A percentile compares a stretch with the other conserved stretches of the same genome.
Conservation (phyloP, 1,140 invertebrate genomes). For the Nephotettix cincticeps region DNA sequence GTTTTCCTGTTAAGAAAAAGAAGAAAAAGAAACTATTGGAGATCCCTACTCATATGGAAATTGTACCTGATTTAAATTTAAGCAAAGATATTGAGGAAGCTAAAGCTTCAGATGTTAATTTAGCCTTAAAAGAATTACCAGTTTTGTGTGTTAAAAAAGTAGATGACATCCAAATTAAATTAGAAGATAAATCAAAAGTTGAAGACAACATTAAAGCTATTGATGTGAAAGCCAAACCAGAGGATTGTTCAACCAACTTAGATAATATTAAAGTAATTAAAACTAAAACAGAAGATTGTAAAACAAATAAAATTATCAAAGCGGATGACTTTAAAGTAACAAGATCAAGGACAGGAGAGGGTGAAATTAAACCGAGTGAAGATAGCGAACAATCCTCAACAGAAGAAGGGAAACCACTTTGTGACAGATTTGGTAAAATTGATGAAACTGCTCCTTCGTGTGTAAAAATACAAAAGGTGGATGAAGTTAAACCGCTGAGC, state of each 20-base stretch:
- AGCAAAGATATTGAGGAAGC: not conserved
- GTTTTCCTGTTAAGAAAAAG: constrained; percentile 80
- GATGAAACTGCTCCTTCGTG: constrained; percentile 53
- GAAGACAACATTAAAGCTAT: constrained; percentile 41
- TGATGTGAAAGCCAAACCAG: constrained; percentile 31
- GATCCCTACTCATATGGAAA: not conserved
- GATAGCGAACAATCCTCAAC: too few species aligned
- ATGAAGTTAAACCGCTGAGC: constrained; percentile 37
- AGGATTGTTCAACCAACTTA: too few species aligned
- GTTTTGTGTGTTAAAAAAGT: constrained; percentile 4
- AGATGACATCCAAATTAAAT: not conserved
- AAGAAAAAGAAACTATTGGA: constrained; percentile 69
- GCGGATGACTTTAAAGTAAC: too few species aligned
- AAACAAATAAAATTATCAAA: too few species aligned
- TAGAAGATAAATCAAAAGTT: constrained; percentile 38
- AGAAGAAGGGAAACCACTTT: too few species aligned
- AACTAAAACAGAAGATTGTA: constrained; percentile 38
- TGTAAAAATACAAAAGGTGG: constrained; percentile 32
- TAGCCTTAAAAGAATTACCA: constrained; percentile 31
- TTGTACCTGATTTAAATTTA: not conserved
- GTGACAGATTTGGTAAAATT: constrained; percentile 38
- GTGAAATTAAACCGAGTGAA: too few species aligned
- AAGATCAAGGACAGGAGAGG: too few species aligned
- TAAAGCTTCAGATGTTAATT: too few species aligned
- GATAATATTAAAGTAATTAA: constrained; percentile 33